Conservation (phyloP, 2,113 vertebrate genomes). For the Diadophis punctatus region DNA sequence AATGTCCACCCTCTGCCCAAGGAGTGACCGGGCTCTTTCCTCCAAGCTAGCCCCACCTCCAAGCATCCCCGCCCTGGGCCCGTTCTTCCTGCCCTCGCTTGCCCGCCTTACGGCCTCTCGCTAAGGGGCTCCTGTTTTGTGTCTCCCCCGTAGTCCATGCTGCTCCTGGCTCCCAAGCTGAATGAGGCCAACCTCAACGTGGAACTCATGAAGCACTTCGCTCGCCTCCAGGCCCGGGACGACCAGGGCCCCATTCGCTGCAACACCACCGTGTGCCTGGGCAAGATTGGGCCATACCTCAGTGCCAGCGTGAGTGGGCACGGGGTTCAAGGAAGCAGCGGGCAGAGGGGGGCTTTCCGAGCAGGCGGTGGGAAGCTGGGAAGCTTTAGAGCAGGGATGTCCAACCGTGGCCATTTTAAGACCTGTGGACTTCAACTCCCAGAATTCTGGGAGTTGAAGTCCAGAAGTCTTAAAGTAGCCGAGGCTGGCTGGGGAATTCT, state of each 20-base stretch:
- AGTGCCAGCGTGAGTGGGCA: slow-evolving; percentile 66
- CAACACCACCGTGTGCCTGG: slow-evolving; percentile 90
- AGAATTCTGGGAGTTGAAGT: no score
- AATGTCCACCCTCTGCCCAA: not conserved
- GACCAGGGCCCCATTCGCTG: slow-evolving; percentile 92
- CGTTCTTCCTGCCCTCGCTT: not conserved
- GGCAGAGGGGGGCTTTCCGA: not conserved
- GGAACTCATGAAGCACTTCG: slow-evolving; percentile 91
- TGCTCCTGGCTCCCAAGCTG: slow-evolving; percentile 87
- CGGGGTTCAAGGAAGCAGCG: accelerated
- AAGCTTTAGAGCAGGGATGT: not conserved
- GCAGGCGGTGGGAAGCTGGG: no score
- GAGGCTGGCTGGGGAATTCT: no score
- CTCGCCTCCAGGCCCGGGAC: slow-evolving; percentile 84
- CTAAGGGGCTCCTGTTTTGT: not conserved
- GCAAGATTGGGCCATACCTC: slow-evolving; percentile 89
- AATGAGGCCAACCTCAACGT: slow-evolving; percentile 85
- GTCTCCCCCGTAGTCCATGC: slow-evolving; percentile 76
- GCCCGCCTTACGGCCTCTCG: not conserved
- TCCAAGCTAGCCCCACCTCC: not conserved
- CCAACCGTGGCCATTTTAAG: not conserved
- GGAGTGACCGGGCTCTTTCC: no score
- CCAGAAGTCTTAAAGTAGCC: no score
- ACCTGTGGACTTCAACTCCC: not conserved
- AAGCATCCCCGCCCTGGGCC: not conserved